Base-by-base conservation (phyloP, 2,113 vertebrate genomes). In the Epinephelus lanceolatus region DNA sequence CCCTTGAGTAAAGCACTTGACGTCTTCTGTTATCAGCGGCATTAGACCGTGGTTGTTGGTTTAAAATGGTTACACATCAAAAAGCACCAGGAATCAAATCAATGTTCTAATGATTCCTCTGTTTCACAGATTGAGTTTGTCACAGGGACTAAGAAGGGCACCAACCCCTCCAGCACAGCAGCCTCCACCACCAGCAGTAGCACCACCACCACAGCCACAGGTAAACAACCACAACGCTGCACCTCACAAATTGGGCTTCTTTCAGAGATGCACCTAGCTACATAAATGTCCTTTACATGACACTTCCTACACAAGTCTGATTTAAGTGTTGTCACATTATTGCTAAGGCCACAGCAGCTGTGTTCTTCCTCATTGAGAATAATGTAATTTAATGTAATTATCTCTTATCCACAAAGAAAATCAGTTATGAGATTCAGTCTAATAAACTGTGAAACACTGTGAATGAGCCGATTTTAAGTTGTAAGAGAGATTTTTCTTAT, bases 81-180 rank as follows among this genome's bases (percentile, higher is more conserved):
- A 15, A 42, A 25, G 53, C 3, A 33, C 33, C 33, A 15, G 33
- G 18, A 42, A 6, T 40, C 8, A 37, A 75, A 14, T 12, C 15
- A 23, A 25, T 65, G 0, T 57, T 75, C 7, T 23, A 56, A 30
- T 37, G 2, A 52, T 76, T 13, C 76, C 6, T 83, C 19, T 77
- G 37, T 82, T 62, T 74, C 25, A 57, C 85, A 99, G 98, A 99
- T 99, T 78, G 98, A 99, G 88, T 99, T 99, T 94, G 98, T 99
- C 87, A 99, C 98, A 0, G 97, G 97, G 84, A 99, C 98, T 45
- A 99, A 99, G 92, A 99, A 99, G 66, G 98, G 98, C 3, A 97
- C 97, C 70, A 97, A 88, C 81, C 67, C 96, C 5, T 96, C 96
- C 85, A 98, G 88, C 2, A 93, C 97, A 18, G 70, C 97, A 0